Base-by-base conservation (phyloP, 1,140 invertebrate genomes). In the Mactra quadrangularis region DNA sequence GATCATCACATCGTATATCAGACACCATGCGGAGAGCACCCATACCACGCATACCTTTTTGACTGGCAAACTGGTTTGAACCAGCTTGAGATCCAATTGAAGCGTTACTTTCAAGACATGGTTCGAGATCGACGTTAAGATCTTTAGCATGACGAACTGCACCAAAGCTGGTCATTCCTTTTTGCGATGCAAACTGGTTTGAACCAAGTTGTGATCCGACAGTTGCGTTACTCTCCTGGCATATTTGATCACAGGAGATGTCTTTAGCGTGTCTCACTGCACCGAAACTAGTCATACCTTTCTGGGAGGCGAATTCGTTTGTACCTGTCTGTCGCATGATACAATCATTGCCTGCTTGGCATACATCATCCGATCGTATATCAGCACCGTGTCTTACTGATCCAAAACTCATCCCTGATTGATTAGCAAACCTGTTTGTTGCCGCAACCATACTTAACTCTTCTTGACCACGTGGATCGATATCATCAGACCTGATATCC, bases 371-470 rank as follows among this genome's bases (percentile, higher is more conserved):
- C 45, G 83, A 71, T 15, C 84, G 41, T 31, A 89, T 88, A 64
- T 91, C 90, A n/a, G 87, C 78, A 52, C 85, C 83, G 50, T 91
- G 90, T 41, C 89, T 74, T 4, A 87, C 84, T 9, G 83, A 84
- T 83, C 97, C 97, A 88, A 98, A 97, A 91, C 96, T 97, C 89
- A 98, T 97, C 31, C 97, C 97, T 89, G 96, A 97, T 93, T 98
- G 97, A 89, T 94, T 98, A 83, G 97, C 97, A 68, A 91, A 92
- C 93, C 98, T 98, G 94, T 99, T 99, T 84, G 96, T 97, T 57
- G 97, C 97, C 55, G 97, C 97, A 92, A 98, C 97, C 0, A 98
- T 95, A 83, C 97, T 97, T 83, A 98, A 97, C 41, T 98, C 95
- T 0, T 95, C 93, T 86, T 98, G 94, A 1, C 97, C 96, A 50